Conservation (phyloP, 1,140 invertebrate species). For the Scaptomyza montana region DNA sequence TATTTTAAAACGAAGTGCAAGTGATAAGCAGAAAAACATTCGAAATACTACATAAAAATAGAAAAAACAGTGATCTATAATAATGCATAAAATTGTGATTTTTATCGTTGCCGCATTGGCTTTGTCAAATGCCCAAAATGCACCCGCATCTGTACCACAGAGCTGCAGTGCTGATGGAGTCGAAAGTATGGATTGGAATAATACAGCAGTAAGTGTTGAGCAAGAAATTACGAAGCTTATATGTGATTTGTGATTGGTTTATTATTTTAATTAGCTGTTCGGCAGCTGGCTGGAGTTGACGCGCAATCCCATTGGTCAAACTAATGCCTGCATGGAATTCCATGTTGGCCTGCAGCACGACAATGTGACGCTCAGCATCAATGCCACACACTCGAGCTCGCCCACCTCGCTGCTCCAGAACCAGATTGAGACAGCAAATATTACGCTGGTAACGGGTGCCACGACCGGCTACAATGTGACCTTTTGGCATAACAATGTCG, state of each 20-base stretch:
- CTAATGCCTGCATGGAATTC: slow-evolving; percentile 35
- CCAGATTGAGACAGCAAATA: slow-evolving; percentile 31
- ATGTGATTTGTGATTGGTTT: background rate
- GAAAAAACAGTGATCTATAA: slow-evolving; percentile 23
- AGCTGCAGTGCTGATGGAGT: background rate
- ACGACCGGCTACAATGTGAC: slow-evolving; percentile 51
- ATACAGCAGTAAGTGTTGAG: slow-evolving; percentile 52
- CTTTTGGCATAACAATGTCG: background rate
- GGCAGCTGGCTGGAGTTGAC: slow-evolving; percentile 53
- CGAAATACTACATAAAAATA: background rate
- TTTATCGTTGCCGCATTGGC: slow-evolving; percentile 50
- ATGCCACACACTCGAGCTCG: slow-evolving; percentile 39
- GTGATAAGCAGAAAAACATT: slow-evolving; percentile 2
- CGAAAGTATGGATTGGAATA: slow-evolving; percentile 42
- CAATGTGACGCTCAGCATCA: slow-evolving; percentile 35
- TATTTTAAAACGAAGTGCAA: slow-evolving; percentile 5
- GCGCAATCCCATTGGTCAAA: slow-evolving; percentile 38
- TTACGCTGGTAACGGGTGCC: slow-evolving; percentile 1
- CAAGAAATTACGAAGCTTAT: no score
- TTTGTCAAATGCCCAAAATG: slow-evolving; percentile 10
- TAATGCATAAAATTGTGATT: slow-evolving; percentile 67
- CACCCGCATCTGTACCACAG: slow-evolving; percentile 17
- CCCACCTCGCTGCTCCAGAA: slow-evolving; percentile 22
- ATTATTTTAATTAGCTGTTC: slow-evolving; percentile 26
- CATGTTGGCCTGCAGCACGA: background rate